Evolutionary conservation across 2,797 vertebrate genomes (phyloP), one percentile per base, ranked within the genome.

Genomic region (Oreochromis grahami): DNA sequence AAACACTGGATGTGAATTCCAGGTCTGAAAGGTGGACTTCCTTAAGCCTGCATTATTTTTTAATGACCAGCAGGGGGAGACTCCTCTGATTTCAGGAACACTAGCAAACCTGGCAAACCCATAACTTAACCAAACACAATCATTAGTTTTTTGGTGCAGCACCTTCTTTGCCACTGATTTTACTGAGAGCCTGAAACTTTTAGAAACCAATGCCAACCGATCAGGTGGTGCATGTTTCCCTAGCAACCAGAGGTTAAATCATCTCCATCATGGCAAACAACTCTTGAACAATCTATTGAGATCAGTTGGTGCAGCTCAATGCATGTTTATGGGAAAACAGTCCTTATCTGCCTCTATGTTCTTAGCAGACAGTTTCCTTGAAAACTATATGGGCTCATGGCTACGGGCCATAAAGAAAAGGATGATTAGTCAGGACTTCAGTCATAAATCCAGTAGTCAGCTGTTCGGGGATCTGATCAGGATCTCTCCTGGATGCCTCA

Each of bases 241-340:
- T 21, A 65, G 36, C 60, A 65, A 41, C 12, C 19, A 38, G 36
- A 21, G 7, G 60, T 65, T 41, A 13, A 14, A 1, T 65, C 0
- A 21, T 21, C n/a, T 24, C 19, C 2, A 65, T 41, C 36, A 41
- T 5, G 4, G 36, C 11, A 41, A 34, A 65, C 60, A 65, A 14
- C 60, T 14, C 60, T 65, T 65, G 7, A 65, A 4, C 60, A 65
- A 65, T 41, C n/a, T 65, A 0, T 65, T 4, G 36, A 65, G n/a
- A 21, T 41, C n/a, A 41, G 36, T 5, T 41, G n/a, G 11, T 11
- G 8, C 1, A 65, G 17, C 19, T 65, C 8, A 65, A 15, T 3
- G 0, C 1, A 68, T 15, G 60, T 14, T 38, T 24, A 21, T 41
- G 36, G n/a, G 36, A 65, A 65, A 65, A 65, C 2, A 1, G 60